A percentile compares a stretch with the other conserved stretches of the same genome.
phyloP scores from a whole-genome alignment of 2,797 vertebrate genomes.

The Malurus leucopterus region DNA sequence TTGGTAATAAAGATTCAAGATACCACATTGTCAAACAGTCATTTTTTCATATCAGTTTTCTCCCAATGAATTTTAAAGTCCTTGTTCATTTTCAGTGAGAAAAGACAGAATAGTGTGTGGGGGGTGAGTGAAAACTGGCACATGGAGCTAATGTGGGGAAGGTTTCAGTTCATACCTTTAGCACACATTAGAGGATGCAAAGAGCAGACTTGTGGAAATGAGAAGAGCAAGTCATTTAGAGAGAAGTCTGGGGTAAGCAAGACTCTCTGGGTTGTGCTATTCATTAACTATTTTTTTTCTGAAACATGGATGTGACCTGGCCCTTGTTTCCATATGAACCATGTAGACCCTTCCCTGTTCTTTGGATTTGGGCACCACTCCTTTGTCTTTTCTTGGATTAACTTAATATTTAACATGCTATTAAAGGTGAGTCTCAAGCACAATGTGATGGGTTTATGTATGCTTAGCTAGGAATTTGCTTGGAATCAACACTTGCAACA shows the following conservation, averaged over 20 bases:
- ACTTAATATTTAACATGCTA: fast-evolving
- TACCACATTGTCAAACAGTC: neutral
- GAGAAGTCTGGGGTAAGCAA: neutral
- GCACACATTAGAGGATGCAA: neutral
- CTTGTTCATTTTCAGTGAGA: neutral
- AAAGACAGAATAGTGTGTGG: neutral
- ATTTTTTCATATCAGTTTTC: neutral
- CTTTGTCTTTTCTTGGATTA: neutral
- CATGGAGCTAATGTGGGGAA: neutral
- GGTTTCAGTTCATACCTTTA: neutral
- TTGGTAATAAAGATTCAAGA: neutral
- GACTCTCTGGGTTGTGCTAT: neutral
- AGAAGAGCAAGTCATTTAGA: neutral
- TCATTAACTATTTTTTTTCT: neutral
- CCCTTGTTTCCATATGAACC: neutral
- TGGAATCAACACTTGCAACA: neutral
- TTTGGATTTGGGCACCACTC: neutral
- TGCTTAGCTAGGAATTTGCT: neutral
- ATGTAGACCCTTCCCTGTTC: neutral
- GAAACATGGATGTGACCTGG: neutral
- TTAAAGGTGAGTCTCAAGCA: neutral
- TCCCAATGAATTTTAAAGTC: neutral
- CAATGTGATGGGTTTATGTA: neutral
- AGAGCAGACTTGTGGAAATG: neutral
- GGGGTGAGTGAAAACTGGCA: neutral